These are phyloP conservation scores for Uropetala carovei DNA, from an alignment of 2,888 invertebrate genomes.

Conservation along the genomic window DNA sequence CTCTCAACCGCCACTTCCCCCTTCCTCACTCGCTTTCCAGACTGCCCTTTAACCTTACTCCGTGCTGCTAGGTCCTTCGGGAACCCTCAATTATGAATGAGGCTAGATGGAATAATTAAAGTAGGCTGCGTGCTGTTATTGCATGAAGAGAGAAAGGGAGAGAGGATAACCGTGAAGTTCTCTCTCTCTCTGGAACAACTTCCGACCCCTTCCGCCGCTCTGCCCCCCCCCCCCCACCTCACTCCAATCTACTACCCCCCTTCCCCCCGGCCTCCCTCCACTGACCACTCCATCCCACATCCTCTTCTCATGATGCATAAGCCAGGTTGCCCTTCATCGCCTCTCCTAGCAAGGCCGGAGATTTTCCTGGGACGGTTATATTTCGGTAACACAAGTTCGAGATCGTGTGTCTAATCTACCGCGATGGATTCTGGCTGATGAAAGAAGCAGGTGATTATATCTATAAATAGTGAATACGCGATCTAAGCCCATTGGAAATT, in stretches of 20 bases:
- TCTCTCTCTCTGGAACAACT: background rate
- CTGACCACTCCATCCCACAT: too few relatives aligned
- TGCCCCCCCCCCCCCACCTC: background rate
- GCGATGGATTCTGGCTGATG: too few relatives aligned
- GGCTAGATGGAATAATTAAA: conserved; percentile 64
- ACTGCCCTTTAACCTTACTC: background rate
- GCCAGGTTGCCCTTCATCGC: background rate
- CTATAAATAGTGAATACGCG: background rate
- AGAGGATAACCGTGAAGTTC: background rate
- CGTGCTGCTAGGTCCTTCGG: conserved; percentile 48
- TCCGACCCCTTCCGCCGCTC: background rate
- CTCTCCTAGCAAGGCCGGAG: background rate
- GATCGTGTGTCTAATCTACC: too few relatives aligned
- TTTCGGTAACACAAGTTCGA: too few relatives aligned
- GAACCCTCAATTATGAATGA: conserved; percentile 62
- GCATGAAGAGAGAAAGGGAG: conserved; percentile 17
- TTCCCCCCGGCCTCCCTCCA: background rate
- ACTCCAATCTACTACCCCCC: background rate
- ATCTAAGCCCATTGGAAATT: background rate
- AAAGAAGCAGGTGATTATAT: background rate
- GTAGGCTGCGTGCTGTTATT: conserved; percentile 62
- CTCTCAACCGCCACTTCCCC: background rate
- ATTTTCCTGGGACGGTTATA: too few relatives aligned
- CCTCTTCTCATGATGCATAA: conserved; percentile 6
- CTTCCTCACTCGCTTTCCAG: background rate